Base-by-base conservation (phyloP, 2,888 invertebrate genomes). In the Chrysomela aeneicollis region DNA sequence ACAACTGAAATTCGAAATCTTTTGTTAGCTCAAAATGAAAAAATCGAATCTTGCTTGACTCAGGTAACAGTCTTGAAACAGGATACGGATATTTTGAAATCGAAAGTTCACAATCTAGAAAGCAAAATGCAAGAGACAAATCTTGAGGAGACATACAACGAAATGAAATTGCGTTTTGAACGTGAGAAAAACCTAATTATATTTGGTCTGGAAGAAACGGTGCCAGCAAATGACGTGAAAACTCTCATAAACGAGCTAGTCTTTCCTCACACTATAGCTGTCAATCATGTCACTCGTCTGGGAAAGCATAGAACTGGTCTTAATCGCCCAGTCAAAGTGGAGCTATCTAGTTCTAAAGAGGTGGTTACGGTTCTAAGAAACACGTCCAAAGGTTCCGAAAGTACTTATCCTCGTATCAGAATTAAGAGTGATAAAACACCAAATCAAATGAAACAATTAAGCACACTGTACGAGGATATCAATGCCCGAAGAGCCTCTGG, bases 51-150 rank as follows among this genome's bases (percentile, higher is more conserved):
- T 18, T 49, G 26, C 26, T 22, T 47, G 26, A 32, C 32, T 2
- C 10, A 53, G 53, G 32, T 26, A 37, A 19, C 17, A 12, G 37
- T 35, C 6, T 37, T 49, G 49, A 49, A 49, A 49, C 19, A 35
- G 37, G 21, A 55, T 17, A 55, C 21, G 1, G 21, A 35, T 26
- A 59, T 30, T 50, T 10, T 59, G 35, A 59, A 59, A 19, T 32
- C 35, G 49, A 46, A 42, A 62, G 47, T 50, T 19, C 22, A 51
- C 10, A 50, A 30, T 50, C 62, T 17, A 19, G 32, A 35, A 52
- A 52, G 1, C 9, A 42, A 42, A 42, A 15, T 42, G 9, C 15
- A 42, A 42, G 42, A 15, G 42, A 42, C 42, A 42, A 42, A 42
- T 15, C 42, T 42, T 15, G 42, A 42, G 42, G 42, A 15, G 42